Evolutionary conservation across 2,888 invertebrate genomes (phyloP), one percentile per base, ranked within the genome.

Genomic region (Trichopria drosophilae): DNA sequence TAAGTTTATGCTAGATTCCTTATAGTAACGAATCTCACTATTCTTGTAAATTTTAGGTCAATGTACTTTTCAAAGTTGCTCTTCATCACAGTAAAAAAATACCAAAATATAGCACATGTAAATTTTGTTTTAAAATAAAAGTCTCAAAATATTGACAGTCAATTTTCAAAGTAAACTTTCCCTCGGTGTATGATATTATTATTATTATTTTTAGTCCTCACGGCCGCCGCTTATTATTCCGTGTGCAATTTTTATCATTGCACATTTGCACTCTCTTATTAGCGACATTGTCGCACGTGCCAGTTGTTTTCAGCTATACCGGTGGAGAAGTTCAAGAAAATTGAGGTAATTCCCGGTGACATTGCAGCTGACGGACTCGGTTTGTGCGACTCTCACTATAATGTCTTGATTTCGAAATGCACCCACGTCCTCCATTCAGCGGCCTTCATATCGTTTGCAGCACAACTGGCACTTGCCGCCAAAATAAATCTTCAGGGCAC

Each of bases 391-490:
- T 66, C 73, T 19, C 74, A 78, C 51, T 77, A 78, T 51, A 53
- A 58, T 12, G 50, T 63, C 12, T 58, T 73, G 29, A 58, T 61
- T 37, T 72, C 78, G 4, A 72, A 45, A 40, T 66, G 63, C 43
- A 65, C 59, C 22, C 63, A 62, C 36, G 81, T 84, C 13, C 81
- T 83, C 66, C 84, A 84, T 68, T 80, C 81, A 41, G 84, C 84
- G 3, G 84, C 84, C 18, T 83, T 82, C 18, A 80, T 84, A 43
- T 78, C 79, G 55, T 84, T 84, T 64, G 82, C 83, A 61, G 82
- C 82, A 56, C 77, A 77, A 6, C 75, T 84, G 24, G 57, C 61
- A 72, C 77, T 74, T 12, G 81, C 84, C 1, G 77, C 84, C 29
- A 77, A 79, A 55, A 81, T 83, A 77, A 86, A 85, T 69, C 78